These are phyloP conservation scores for Elmis aenea DNA, from an alignment of 2,888 invertebrate species.

Conservation along the genomic window DNA sequence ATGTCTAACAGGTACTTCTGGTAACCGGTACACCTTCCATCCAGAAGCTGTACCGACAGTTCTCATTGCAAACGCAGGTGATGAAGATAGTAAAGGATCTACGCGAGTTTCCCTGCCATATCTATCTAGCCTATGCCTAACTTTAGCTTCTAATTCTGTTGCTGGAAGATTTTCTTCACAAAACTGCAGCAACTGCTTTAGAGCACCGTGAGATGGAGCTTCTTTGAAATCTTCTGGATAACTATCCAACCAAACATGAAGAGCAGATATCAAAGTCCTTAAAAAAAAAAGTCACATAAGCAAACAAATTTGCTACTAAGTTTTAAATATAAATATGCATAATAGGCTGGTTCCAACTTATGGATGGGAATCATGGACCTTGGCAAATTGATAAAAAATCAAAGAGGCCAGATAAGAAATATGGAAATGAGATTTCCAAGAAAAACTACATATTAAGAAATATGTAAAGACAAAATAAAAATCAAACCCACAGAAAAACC, in stretches of 20 bases:
- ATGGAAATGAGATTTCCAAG: too few relatives aligned
- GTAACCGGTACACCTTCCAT: conserved; percentile 64
- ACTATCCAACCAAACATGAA: conserved; percentile 96
- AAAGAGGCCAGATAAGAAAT: too few relatives aligned
- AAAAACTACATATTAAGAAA: too few relatives aligned
- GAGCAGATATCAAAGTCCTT: conserved; percentile 80
- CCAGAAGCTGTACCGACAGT: conserved; percentile 36
- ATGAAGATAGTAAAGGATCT: conserved; percentile 44
- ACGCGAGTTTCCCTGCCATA: conserved; percentile 59
- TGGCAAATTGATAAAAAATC: too few relatives aligned
- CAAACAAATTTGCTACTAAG: too few relatives aligned
- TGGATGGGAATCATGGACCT: too few relatives aligned
- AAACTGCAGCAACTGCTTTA: conserved; percentile 80
- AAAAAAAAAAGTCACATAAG: conserved; percentile 28
- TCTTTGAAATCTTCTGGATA: conserved; percentile 93
- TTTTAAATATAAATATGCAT: too few relatives aligned
- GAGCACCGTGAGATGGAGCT: conserved; percentile 70
- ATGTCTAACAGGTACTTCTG: conserved; percentile 80
- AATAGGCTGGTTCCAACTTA: too few relatives aligned
- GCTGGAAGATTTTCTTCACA: conserved; percentile 76
- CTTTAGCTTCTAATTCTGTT: conserved; percentile 78
- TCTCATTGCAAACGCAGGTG: conserved; percentile 47
- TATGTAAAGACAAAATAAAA: too few relatives aligned
- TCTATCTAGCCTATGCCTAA: conserved; percentile 67
- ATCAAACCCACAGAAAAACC: too few relatives aligned